Evolutionary conservation across 2,113 vertebrate genomes (phyloP).

Genomic region (Glaucidium brasilianum): DNA sequence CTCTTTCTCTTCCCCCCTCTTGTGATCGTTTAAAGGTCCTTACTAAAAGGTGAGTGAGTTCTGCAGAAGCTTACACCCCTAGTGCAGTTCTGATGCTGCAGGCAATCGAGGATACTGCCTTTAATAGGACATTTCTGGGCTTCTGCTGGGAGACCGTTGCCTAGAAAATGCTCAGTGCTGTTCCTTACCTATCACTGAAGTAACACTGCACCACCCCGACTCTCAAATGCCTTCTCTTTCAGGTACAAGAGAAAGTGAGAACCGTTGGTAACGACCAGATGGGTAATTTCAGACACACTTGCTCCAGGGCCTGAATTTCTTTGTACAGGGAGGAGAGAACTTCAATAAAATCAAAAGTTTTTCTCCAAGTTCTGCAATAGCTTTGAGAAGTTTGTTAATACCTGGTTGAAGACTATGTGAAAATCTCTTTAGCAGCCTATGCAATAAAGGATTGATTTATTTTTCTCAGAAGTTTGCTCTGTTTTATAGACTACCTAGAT

Average conservation of each 20-base stretch:
- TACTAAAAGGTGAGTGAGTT: not conserved
- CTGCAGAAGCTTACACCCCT: not conserved
- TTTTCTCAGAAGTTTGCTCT: not conserved
- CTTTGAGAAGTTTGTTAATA: not conserved
- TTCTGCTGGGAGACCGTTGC: not conserved
- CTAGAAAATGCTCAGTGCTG: not conserved
- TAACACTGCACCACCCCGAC: no score
- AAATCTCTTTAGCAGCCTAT: not conserved
- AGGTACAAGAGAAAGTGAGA: constrained; percentile 77
- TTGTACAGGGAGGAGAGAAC: not conserved
- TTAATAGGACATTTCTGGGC: not conserved
- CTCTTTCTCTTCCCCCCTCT: not conserved
- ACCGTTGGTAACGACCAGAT: not conserved
- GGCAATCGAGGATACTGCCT: not conserved
- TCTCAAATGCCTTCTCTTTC: not conserved
- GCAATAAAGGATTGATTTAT: not conserved
- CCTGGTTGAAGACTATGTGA: not conserved
- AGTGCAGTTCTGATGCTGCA: not conserved
- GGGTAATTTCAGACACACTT: not conserved
- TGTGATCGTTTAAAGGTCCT: not conserved
- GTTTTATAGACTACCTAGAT: not conserved
- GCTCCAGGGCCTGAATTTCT: not conserved
- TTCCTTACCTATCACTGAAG: not conserved
- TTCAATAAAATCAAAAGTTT: not conserved
- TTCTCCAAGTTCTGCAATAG: not conserved